Percentiles rank a stretch among this genome's conserved stretches.
Conservation (phyloP, 2,797 vertebrate genomes). For the Alca torda region DNA sequence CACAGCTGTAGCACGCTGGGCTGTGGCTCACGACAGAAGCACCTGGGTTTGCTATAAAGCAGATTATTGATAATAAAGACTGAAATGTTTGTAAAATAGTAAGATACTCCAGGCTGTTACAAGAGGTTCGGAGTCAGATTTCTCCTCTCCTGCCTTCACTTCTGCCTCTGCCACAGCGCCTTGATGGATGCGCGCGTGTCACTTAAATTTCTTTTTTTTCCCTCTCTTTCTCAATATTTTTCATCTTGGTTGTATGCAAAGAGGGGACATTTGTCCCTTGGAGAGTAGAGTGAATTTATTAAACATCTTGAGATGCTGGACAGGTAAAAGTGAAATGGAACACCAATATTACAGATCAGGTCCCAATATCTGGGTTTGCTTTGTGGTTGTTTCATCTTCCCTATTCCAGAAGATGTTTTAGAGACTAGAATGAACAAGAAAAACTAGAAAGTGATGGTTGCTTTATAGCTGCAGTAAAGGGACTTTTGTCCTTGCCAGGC, state of each 20-base stretch:
- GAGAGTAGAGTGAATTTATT: neutral
- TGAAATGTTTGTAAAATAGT: neutral
- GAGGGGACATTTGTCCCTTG: neutral
- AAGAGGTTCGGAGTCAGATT: neutral
- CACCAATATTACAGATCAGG: neutral
- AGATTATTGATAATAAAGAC: neutral
- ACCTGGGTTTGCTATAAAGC: neutral
- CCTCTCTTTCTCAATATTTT: neutral
- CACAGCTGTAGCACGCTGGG: accelerated
- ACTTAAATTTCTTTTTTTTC: neutral
- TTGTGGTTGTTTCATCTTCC: neutral
- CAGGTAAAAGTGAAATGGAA: neutral
- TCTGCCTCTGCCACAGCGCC: neutral
- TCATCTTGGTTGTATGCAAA: neutral
- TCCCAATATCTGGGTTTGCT: neutral
- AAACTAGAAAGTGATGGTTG: neutral
- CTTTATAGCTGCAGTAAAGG: neutral
- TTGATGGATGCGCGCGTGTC: neutral
- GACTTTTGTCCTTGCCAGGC: neutral
- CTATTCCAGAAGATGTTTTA: neutral
- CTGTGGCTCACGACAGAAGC: neutral
- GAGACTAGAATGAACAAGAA: neutral
- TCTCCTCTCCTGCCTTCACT: neutral
- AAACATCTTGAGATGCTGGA: neutral
- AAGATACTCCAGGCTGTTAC: neutral